phyloP scores from a whole-genome alignment of 2,797 vertebrate species.

The Malacoraja senta region DNA sequence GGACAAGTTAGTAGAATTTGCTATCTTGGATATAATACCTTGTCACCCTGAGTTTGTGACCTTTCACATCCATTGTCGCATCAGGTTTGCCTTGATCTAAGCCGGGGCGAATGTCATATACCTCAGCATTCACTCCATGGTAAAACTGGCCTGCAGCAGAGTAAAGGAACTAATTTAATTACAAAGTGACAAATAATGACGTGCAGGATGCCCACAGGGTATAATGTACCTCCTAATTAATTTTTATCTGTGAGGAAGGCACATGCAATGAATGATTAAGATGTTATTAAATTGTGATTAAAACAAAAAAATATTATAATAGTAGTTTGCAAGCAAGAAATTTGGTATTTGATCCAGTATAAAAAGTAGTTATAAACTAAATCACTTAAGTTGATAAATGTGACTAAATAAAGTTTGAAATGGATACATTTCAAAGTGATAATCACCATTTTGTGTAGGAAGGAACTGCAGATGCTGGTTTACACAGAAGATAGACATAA shows the following conservation, averaged over 20 bases:
- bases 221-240: neutral
- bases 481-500: too few relatives aligned
- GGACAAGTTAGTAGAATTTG: too few relatives aligned
- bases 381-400: neutral
- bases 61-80: slow-evolving; percentile 77
- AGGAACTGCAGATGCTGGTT: too few relatives aligned
- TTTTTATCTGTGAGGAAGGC: neutral
- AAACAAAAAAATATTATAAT: neutral
- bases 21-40: slow-evolving; percentile 56
- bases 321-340: neutral
- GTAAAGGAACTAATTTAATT: slow-evolving; percentile 39
- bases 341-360: neutral
- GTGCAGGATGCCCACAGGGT: neutral
- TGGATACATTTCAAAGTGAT: neutral
- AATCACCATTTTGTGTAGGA: too few relatives aligned
- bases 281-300: neutral
- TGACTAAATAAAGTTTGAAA: neutral
- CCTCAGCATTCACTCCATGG: slow-evolving; percentile 67
- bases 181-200: neutral
- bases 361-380: neutral
- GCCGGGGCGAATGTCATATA: slow-evolving; percentile 58
- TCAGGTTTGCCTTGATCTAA: slow-evolving; percentile 60
- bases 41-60: slow-evolving; percentile 68
- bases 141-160: slow-evolving; percentile 73
- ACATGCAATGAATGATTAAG: neutral